A percentile compares a stretch with the other conserved stretches of the same genome.
phyloP scores from a whole-genome alignment of 2,797 vertebrate genomes.

The Chromis chromis region DNA sequence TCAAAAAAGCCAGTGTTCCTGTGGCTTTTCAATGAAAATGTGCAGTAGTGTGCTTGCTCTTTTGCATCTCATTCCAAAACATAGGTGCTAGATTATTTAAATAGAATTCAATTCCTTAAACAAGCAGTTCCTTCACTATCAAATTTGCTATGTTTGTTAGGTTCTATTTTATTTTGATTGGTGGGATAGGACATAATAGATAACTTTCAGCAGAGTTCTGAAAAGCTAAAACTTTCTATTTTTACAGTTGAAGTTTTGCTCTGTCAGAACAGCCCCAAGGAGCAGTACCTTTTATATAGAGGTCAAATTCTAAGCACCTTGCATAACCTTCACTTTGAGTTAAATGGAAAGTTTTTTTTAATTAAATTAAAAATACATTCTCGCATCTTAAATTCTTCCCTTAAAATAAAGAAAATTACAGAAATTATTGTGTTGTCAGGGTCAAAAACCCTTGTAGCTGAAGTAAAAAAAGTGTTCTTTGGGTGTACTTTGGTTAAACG shows the following conservation, averaged over 20 bases:
- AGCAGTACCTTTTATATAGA: too few species aligned
- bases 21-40: neutral
- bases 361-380: too few species aligned
- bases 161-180: neutral
- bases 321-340: too few species aligned
- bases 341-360: too few species aligned
- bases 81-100: constrained; percentile 1
- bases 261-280: too few species aligned
- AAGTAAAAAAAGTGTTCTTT: too few species aligned
- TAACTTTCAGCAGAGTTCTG: neutral
- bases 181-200: neutral
- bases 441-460: too few species aligned
- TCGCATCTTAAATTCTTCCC: too few species aligned
- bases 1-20: neutral
- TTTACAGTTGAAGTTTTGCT: neutral
- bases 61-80: neutral
- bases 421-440: too few species aligned
- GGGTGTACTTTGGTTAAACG: too few species aligned
- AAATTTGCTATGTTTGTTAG: neutral
- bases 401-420: too few species aligned
- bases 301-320: too few species aligned
- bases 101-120: constrained; percentile 6
- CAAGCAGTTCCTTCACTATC: neutral
- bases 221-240: constrained; percentile 1
- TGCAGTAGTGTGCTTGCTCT: neutral